Conservation (phyloP, 1,140 invertebrate species). For the Steinernema feltiae region DNA sequence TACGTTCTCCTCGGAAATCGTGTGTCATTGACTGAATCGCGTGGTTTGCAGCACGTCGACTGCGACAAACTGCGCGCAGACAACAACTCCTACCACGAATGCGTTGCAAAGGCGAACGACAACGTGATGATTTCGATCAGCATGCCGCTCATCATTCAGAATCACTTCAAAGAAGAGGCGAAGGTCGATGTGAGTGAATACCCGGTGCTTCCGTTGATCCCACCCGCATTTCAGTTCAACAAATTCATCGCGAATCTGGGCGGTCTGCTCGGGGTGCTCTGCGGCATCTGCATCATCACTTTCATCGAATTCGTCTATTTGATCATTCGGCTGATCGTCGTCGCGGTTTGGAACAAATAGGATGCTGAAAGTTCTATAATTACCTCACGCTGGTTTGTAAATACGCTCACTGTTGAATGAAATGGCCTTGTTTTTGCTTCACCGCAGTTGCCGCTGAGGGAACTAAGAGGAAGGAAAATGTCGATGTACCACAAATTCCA, state of each 20-base stretch:
- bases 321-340: background rate
- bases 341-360: too few relatives aligned
- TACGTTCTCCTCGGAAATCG: background rate
- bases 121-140: constrained; percentile 11
- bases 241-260: constrained; percentile 10
- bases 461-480: too few relatives aligned
- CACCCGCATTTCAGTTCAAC: constrained; percentile 14
- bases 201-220: background rate
- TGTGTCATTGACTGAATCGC: background rate
- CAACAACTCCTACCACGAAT: background rate
- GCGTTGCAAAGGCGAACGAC: background rate
- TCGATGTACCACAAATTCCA: too few relatives aligned
- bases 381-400: too few relatives aligned
- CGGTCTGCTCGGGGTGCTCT: constrained; percentile 15
- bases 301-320: constrained; percentile 17
- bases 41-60: background rate
- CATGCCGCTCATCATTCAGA: constrained; percentile 17
- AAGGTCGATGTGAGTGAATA: constrained; percentile 23
- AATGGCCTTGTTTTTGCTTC: too few relatives aligned
- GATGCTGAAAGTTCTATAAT: too few relatives aligned
- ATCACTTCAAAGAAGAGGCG: constrained; percentile 6
- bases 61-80: background rate
- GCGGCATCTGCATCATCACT: constrained; percentile 18
- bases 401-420: too few relatives aligned
- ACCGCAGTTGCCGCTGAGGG: too few relatives aligned